Evolutionary conservation across 2,797 vertebrate species (phyloP).

Genomic region (Sciaenops ocellatus): DNA sequence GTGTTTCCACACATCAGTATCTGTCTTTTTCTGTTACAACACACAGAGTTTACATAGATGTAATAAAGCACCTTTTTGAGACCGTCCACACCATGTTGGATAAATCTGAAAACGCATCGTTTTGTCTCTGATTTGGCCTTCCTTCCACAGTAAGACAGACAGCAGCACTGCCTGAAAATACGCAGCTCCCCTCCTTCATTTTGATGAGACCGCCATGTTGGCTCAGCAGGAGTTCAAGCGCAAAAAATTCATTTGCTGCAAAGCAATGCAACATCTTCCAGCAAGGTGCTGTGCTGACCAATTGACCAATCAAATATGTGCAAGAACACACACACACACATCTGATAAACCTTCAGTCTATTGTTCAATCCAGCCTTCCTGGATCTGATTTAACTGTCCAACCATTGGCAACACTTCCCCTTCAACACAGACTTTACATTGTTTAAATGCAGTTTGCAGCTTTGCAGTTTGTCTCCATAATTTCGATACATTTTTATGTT

Average conservation of each 20-base stretch:
- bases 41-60: background rate
- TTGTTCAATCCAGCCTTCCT: background rate
- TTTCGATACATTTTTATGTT: no score
- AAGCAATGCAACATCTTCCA: background rate
- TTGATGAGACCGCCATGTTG: background rate
- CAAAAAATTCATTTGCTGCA: background rate
- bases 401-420: background rate
- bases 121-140: background rate
- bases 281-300: background rate
- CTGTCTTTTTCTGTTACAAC: background rate
- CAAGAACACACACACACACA: background rate
- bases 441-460: no score
- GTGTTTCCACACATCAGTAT: constrained; percentile 6
- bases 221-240: background rate
- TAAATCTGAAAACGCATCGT: background rate
- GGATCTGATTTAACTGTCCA: background rate
- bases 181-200: background rate
- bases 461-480: no score
- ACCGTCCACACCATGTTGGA: background rate
- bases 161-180: background rate
- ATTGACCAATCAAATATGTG: background rate
- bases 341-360: no score
- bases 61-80: background rate
- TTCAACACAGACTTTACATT: no score
- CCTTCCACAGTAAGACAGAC: background rate